Evolutionary conservation across 2,797 vertebrate species (phyloP).

Genomic region (Rhinophrynus dorsalis): DNA sequence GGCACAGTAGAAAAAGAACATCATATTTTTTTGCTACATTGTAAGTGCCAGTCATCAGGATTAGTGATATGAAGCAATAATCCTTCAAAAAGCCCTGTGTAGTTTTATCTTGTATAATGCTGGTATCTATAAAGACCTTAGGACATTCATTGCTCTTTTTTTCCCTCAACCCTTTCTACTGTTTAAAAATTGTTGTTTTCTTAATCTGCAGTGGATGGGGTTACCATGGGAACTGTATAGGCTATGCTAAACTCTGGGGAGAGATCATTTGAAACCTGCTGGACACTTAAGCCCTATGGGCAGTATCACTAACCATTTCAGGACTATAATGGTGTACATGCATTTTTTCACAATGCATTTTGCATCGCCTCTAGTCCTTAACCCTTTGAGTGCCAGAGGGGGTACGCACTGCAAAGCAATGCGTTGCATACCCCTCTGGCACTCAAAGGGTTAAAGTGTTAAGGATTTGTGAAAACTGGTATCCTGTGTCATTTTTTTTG

Average conservation of each 20-base stretch:
- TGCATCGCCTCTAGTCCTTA: too few relatives aligned
- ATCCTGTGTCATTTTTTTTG: neutral
- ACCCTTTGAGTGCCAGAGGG: too few relatives aligned
- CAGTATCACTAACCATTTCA: too few relatives aligned
- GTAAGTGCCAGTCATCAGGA: neutral
- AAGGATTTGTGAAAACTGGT: neutral
- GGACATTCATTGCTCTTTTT: neutral
- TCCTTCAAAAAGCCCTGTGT: neutral
- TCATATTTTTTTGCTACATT: neutral
- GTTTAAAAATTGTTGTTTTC: constrained; percentile 15
- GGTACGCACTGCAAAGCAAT: too few relatives aligned
- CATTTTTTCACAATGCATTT: too few relatives aligned
- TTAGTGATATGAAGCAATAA: neutral
- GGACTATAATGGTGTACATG: too few relatives aligned
- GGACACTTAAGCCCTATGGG: neutral
- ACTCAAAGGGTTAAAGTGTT: too few relatives aligned
- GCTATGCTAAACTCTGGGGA: neutral
- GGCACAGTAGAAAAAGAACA: too few relatives aligned
- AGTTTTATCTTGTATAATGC: too few relatives aligned
- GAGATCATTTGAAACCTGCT: neutral
- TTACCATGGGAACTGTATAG: constrained; percentile 24
- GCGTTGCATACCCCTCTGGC: too few relatives aligned
- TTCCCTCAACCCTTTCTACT: neutral
- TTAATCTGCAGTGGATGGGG: constrained; percentile 11
- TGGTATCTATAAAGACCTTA: too few relatives aligned